Percentiles rank a stretch among this genome's conserved stretches.
These are phyloP conservation scores for Actinia equina DNA, from an alignment of 64 coral and sea anemone genomes.

Conservation along the genomic window DNA sequence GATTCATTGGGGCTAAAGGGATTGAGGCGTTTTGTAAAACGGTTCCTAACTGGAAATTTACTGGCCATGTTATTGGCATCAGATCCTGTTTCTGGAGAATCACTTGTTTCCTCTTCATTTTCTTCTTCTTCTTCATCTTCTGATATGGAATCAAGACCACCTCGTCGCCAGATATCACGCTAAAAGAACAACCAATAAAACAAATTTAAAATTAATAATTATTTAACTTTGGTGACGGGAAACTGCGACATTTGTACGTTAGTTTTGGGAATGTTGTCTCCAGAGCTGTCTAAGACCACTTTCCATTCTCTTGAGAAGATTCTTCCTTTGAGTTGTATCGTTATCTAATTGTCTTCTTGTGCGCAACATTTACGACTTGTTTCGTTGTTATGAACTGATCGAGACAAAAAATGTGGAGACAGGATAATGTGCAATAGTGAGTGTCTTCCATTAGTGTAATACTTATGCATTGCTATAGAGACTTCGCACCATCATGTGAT, in stretches of 20 bases:
- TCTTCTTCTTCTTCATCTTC: slow-evolving; percentile 91
- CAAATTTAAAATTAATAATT: no score
- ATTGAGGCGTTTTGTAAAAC: slow-evolving; percentile 1
- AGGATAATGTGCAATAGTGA: no score
- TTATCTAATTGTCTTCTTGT: no score
- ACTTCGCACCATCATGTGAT: no score
- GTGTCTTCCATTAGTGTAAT: no score
- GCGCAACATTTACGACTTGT: neutral
- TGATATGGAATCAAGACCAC: slow-evolving; percentile 80
- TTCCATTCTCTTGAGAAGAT: neutral
- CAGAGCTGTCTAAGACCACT: no score
- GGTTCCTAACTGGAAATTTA: slow-evolving; percentile 1
- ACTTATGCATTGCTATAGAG: no score
- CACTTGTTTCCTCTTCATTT: slow-evolving; percentile 34
- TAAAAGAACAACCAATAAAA: neutral
- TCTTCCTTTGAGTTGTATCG: neutral
- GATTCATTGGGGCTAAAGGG: neutral
- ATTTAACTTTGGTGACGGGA: no score
- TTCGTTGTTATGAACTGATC: no score
- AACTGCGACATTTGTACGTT: no score
- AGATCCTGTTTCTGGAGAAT: slow-evolving; percentile 27
- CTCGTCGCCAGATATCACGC: slow-evolving; percentile 82
- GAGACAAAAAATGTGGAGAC: no score
- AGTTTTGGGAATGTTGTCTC: no score
- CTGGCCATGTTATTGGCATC: neutral